Base-by-base conservation (phyloP, 2,797 vertebrate species). In the Enteromius afrohamiltoni region DNA sequence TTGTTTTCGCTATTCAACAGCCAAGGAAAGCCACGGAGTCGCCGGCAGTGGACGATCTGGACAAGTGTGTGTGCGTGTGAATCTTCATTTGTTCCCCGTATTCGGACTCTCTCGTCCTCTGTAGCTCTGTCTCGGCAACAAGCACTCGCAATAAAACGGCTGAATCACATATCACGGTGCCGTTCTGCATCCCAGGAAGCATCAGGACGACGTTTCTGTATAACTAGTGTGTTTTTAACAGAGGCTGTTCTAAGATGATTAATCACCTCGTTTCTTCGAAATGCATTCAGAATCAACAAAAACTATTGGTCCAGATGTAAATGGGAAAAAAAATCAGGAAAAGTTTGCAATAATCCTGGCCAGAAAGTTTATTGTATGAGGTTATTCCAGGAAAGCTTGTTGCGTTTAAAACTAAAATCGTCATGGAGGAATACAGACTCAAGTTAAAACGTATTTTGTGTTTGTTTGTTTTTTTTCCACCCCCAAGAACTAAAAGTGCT, bases 111-210 rank as follows among this genome's bases (percentile, higher is more conserved):
- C 47, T 58, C 19, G 21, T 29, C 49, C 40, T 65, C 67, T 55
- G 71, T 62, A 82, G 83, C 64, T 42, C 86, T 53, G 78, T 49
- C 74, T 49, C 76, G 16, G 67, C 26, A 34, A 81, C 60, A 89
- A 80, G 75, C 88, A 67, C 73, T 88, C 34, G 64, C 88, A 89
- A 86, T 86, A 88, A 90, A 85, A 84, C 86, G 86, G 85, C 88
- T 88, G 82, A 45, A 67, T 37, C 17, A 21, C 53, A 81, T 42
- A 84, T 60, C 17, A 55, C 14, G 49, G 29, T 37, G 73, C 47
- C 62, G 40, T 68, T 64, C 40, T 76, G 47, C 42, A 64, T 67
- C 67, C 71, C 19, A 68, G 70, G 60, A 70, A 17, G 26, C 19
- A 55, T 21, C 64, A 42, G 31, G 64, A 79, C 21, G 64, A 69